Percentiles rank a stretch among this genome's conserved stretches.
Evolutionary conservation across 2,113 vertebrate species (phyloP).

Genomic region (Passer domesticus): DNA sequence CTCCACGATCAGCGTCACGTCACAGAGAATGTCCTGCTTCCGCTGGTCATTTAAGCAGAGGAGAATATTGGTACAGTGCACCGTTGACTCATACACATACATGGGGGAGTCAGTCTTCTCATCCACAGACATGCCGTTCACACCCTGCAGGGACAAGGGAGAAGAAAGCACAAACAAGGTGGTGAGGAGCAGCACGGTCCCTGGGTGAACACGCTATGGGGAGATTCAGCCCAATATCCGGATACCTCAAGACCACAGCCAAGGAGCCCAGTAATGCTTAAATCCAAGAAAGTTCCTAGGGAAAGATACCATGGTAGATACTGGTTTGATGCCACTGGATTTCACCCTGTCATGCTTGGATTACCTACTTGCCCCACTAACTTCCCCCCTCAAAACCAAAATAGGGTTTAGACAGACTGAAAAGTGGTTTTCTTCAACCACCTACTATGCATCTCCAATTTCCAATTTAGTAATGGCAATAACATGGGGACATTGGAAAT

Average conservation of each 20-base stretch:
- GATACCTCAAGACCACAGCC: neutral
- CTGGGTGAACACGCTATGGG: fast-evolving
- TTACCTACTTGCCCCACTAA: neutral
- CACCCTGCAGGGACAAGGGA: conserved; percentile 85
- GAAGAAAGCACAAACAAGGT: conserved; percentile 30
- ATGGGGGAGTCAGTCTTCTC: conserved; percentile 99
- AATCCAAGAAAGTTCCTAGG: neutral
- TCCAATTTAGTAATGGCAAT: neutral
- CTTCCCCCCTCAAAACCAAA: neutral
- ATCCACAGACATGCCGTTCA: conserved; percentile 99
- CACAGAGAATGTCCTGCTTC: conserved; percentile 98
- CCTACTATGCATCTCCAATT: neutral
- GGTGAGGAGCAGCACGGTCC: neutral
- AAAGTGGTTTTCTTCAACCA: neutral
- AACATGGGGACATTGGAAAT: neutral
- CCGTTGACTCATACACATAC: conserved; percentile 99
- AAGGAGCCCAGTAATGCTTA: neutral
- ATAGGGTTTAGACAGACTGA: neutral
- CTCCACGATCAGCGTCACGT: conserved; percentile 95
- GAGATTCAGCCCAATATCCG: neutral
- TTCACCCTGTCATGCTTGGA: neutral
- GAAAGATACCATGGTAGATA: neutral
- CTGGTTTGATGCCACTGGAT: neutral
- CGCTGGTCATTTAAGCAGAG: conserved; percentile 99
- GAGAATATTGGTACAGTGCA: conserved; percentile 99